A percentile compares a stretch with the other conserved stretches of the same genome.
Conservation (phyloP, 2,888 invertebrate species). For the Leptogaster cylindrica region DNA sequence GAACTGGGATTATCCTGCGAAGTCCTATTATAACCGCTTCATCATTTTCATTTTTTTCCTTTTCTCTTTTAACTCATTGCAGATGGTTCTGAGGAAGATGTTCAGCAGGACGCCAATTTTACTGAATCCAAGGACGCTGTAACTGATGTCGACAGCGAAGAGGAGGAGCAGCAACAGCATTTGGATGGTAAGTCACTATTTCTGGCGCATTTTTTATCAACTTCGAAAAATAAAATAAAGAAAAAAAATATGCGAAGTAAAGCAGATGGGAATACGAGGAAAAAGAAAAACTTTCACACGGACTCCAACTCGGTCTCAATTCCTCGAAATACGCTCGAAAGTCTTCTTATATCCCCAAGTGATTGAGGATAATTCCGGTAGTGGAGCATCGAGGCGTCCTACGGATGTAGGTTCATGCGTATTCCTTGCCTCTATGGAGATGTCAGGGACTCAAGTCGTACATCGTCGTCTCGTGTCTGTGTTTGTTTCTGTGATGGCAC, state of each 20-base stretch:
- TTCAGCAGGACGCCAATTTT: conserved; percentile 48
- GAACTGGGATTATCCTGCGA: not conserved
- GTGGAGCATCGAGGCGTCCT: conserved; percentile 32
- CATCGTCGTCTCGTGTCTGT: conserved; percentile 25
- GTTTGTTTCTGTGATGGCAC: conserved; percentile 54
- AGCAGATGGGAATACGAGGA: not conserved
- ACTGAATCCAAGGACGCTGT: conserved; percentile 56
- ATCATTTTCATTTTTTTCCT: too few species aligned
- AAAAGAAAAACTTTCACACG: conserved; percentile 5
- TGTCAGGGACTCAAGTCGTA: conserved; percentile 31
- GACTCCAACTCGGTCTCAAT: conserved; percentile 12
- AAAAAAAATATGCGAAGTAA: not conserved
- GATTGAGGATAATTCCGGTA: conserved; percentile 36
- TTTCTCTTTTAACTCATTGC: conserved; percentile 38
- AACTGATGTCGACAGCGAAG: conserved; percentile 50
- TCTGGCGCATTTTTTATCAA: conserved; percentile 15
- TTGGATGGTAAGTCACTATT: conserved; percentile 41
- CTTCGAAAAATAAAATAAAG: conserved; percentile 4
- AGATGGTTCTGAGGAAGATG: conserved; percentile 43
- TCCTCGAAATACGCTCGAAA: conserved; percentile 25
- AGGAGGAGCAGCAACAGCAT: conserved; percentile 38
- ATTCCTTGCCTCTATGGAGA: conserved; percentile 28
- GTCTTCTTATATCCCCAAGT: conserved; percentile 28
- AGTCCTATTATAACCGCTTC: conserved; percentile 9
- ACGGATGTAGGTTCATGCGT: conserved; percentile 36